Percentiles rank a stretch among this genome's conserved stretches.
Conservation (phyloP, 2,797 vertebrate species). For the Lutjanus argentimaculatus region DNA sequence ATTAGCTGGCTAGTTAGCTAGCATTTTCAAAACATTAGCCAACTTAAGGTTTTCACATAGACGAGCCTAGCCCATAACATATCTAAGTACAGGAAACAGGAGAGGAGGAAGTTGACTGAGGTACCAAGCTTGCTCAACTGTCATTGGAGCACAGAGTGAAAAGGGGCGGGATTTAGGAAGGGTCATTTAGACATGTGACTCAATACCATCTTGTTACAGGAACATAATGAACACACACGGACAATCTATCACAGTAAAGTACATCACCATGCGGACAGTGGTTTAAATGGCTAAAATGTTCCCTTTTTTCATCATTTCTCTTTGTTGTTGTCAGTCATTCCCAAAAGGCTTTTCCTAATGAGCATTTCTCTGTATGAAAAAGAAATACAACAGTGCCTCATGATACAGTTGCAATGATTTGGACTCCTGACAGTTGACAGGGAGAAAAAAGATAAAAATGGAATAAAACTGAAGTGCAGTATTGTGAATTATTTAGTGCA, state of each 20-base stretch:
- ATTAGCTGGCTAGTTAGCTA: no score
- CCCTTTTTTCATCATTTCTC: slow-evolving; percentile 29
- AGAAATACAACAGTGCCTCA: slow-evolving; percentile 31
- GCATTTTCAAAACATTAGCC: no score
- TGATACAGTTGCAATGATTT: slow-evolving; percentile 67
- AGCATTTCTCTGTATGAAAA: slow-evolving; percentile 42
- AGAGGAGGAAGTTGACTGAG: no score
- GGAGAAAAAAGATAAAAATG: slow-evolving; percentile 72
- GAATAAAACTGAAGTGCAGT: slow-evolving; percentile 78
- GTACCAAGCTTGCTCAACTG: no score
- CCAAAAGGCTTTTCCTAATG: slow-evolving; percentile 62
- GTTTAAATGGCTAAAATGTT: slow-evolving; percentile 39
- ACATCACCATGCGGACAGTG: slow-evolving; percentile 29
- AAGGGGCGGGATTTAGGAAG: no score
- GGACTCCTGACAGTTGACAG: slow-evolving; percentile 76
- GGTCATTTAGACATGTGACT: slow-evolving; percentile 20
- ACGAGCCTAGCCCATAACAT: not conserved
- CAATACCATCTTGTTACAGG: slow-evolving; percentile 24
- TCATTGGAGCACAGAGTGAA: no score
- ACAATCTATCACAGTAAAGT: slow-evolving; percentile 38
- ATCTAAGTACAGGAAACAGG: no score
- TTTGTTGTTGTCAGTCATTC: slow-evolving; percentile 51
- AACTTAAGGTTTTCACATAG: no score
- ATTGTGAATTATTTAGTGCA: slow-evolving; percentile 85
- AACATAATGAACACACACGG: slow-evolving; percentile 14